These are phyloP conservation scores for Acanthopagrus latus DNA, from an alignment of 2,797 vertebrate genomes.

Conservation along the genomic window DNA sequence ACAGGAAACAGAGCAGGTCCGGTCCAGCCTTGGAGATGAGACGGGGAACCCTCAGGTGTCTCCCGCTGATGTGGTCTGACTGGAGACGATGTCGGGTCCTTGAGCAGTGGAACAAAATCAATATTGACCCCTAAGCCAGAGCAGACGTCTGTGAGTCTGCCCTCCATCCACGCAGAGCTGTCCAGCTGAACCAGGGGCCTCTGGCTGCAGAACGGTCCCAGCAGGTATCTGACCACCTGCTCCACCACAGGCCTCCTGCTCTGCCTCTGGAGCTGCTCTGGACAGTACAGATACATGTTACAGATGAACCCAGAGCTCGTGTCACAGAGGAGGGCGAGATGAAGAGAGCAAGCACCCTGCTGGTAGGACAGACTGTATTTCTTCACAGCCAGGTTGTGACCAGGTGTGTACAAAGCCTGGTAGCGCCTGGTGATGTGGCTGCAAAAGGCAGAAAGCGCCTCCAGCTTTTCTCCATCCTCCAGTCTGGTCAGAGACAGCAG, in stretches of 20 bases:
- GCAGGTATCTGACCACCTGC: conserved; percentile 76
- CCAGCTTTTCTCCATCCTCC: conserved; percentile 73
- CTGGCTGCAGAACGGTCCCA: conserved; percentile 71
- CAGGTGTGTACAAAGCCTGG: conserved; percentile 67
- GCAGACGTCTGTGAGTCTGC: conserved; percentile 60
- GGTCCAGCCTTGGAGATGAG: conserved; percentile 73
- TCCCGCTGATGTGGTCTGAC: background rate
- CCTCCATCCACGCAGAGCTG: conserved; percentile 68
- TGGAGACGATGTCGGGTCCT: conserved; percentile 9
- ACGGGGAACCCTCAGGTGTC: conserved; percentile 26
- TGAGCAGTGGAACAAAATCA: conserved; percentile 48
- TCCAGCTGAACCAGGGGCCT: conserved; percentile 72
- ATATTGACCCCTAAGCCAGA: conserved; percentile 57
- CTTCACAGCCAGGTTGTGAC: conserved; percentile 73
- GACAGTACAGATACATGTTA: conserved; percentile 78
- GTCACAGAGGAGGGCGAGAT: conserved; percentile 78
- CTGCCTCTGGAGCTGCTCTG: conserved; percentile 69
- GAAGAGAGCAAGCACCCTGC: conserved; percentile 54
- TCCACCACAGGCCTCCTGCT: conserved; percentile 68
- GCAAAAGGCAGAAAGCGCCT: conserved; percentile 73
- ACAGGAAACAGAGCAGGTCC: conserved; percentile 73
- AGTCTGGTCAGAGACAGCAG: conserved; percentile 68
- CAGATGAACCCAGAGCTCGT: conserved; percentile 77
- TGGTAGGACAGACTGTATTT: conserved; percentile 76
- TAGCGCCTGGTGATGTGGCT: conserved; percentile 67